Conservation (phyloP, 2,888 invertebrate genomes). For the Drosophila prostipennis region DNA sequence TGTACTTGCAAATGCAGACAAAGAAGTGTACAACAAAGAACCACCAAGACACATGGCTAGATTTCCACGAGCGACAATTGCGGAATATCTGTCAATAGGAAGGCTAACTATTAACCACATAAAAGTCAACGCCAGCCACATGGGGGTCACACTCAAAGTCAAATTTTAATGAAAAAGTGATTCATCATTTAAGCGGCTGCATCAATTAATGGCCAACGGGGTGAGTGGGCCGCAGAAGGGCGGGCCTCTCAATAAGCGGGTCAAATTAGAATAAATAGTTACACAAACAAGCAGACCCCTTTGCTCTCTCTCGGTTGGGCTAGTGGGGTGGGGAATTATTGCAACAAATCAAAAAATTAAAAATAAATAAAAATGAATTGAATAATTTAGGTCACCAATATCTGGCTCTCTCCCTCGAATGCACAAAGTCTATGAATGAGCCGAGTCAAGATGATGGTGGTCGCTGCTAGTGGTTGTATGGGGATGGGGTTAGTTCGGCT, state of each 20-base stretch:
- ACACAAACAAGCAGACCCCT: slow-evolving; percentile 79
- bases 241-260: slow-evolving; percentile 76
- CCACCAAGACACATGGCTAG: slow-evolving; percentile 7
- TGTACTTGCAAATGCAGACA: slow-evolving; percentile 19
- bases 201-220: slow-evolving; percentile 74
- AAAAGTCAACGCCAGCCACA: slow-evolving; percentile 64
- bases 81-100: slow-evolving; percentile 16
- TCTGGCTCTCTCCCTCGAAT: slow-evolving; percentile 21
- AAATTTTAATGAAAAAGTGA: slow-evolving; percentile 81
- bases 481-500: slow-evolving; percentile 28
- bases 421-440: slow-evolving; percentile 34
- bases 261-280: slow-evolving; percentile 83
- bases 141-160: slow-evolving; percentile 81
- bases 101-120: slow-evolving; percentile 38
- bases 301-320: slow-evolving; percentile 39
- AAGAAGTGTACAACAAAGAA: slow-evolving; percentile 1
- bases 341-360: slow-evolving; percentile 83
- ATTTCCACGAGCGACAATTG: slow-evolving; percentile 10
- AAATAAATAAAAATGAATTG: slow-evolving; percentile 83
- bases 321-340: slow-evolving; percentile 44
- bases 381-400: slow-evolving; percentile 82
- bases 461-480: slow-evolving; percentile 21
- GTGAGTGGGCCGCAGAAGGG: slow-evolving; percentile 52
- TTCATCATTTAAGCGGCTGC: slow-evolving; percentile 81
- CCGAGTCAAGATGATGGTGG: slow-evolving; percentile 39